Conservation (phyloP, 2,113 vertebrate species). For the Sardina pilchardus region DNA sequence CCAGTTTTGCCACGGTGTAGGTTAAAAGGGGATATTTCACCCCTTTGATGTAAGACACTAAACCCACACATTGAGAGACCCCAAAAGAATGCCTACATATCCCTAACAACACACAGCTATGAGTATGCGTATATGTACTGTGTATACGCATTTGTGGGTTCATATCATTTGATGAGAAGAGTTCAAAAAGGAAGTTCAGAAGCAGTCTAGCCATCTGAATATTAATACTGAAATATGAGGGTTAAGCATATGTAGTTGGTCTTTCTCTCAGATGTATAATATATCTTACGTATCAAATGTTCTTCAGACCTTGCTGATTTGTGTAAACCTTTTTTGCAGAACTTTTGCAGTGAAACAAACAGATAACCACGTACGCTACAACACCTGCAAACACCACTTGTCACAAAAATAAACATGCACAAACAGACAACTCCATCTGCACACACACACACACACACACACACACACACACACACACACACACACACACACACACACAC, state of each 20-base stretch:
- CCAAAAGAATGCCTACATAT: background rate
- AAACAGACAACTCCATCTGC: background rate
- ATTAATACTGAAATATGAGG: background rate
- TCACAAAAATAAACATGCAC: slow-evolving; percentile 8
- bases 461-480: slow-evolving; percentile 46
- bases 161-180: background rate
- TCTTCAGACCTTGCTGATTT: background rate
- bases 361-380: slow-evolving; percentile 13
- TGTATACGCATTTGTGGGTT: background rate
- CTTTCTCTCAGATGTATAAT: background rate
- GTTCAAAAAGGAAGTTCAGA: background rate
- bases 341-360: background rate
- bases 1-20: background rate
- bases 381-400: slow-evolving; percentile 10
- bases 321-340: background rate
- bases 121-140: no score
- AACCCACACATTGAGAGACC: background rate
- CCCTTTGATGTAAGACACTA: background rate
- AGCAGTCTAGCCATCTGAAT: background rate
- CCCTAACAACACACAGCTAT: no score
- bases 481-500: slow-evolving; percentile 42
- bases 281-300: background rate
- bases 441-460: slow-evolving; percentile 34
- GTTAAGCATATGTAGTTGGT: background rate
- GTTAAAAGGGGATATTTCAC: background rate